These are phyloP conservation scores for Lordiphosa fenestrarum DNA, from an alignment of 2,888 invertebrate species.

Conservation along the genomic window DNA sequence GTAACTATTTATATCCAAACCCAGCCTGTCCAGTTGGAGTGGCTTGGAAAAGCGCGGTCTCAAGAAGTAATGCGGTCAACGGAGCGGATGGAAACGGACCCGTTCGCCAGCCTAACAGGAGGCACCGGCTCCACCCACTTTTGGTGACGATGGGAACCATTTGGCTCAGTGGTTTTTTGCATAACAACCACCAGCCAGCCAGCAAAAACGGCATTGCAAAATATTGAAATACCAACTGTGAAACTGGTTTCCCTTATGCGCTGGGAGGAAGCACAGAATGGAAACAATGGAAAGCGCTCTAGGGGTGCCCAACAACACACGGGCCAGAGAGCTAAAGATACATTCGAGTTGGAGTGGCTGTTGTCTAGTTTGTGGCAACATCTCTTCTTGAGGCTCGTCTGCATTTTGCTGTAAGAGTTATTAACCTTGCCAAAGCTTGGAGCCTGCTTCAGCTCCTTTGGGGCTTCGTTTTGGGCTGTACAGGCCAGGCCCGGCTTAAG, in stretches of 20 bases:
- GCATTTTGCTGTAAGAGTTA: slow-evolving; percentile 12
- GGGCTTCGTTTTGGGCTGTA: slow-evolving; percentile 41
- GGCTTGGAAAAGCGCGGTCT: slow-evolving; percentile 23
- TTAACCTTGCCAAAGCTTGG: slow-evolving; percentile 15
- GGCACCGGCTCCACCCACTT: slow-evolving; percentile 34
- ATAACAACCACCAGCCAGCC: slow-evolving; percentile 29
- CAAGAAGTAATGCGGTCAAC: slow-evolving; percentile 54
- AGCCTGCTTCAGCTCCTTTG: slow-evolving; percentile 28
- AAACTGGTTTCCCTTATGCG: slow-evolving; percentile 44
- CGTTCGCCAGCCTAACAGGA: slow-evolving; percentile 47
- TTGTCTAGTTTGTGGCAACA: slow-evolving; percentile 2
- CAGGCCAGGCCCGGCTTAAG: slow-evolving; percentile 43
- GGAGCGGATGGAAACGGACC: slow-evolving; percentile 16
- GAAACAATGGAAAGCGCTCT: slow-evolving; percentile 33
- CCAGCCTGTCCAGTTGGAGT: slow-evolving; percentile 50
- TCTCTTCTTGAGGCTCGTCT: slow-evolving; percentile 5
- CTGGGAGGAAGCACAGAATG: slow-evolving; percentile 23
- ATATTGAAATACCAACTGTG: slow-evolving; percentile 17
- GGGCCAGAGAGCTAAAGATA: slow-evolving; percentile 6
- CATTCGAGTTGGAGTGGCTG: slow-evolving; percentile 1
- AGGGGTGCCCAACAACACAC: slow-evolving; percentile 17
- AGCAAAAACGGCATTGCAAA: slow-evolving; percentile 30
- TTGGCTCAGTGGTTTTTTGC: slow-evolving; percentile 24
- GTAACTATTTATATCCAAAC: slow-evolving; percentile 43
- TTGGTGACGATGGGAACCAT: slow-evolving; percentile 23